Evolutionary conservation across 2,797 vertebrate genomes (phyloP).

Genomic region (Gallinago solitaria): DNA sequence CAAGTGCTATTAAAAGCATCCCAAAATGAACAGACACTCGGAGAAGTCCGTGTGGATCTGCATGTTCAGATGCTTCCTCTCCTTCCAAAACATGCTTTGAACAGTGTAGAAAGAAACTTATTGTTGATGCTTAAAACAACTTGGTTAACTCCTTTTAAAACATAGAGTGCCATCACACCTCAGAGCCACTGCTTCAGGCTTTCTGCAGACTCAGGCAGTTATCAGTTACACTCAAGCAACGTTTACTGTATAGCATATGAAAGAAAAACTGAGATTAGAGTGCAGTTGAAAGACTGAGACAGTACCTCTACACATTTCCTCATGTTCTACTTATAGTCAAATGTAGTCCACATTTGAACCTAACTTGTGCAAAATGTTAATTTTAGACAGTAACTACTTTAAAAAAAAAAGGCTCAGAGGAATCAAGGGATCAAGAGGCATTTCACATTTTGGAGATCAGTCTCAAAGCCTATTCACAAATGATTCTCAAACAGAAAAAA

Average conservation of each 20-base stretch:
- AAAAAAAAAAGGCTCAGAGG: neutral
- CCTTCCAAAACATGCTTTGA: conserved; percentile 45
- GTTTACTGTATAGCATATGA: neutral
- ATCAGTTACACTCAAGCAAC: neutral
- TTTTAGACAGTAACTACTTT: neutral
- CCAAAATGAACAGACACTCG: neutral
- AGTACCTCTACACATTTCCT: neutral
- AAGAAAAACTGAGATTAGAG: neutral
- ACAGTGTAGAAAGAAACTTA: neutral
- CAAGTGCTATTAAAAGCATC: conserved; percentile 40
- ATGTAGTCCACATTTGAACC: neutral
- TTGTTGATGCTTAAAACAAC: neutral
- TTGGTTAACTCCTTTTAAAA: neutral
- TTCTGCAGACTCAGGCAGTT: neutral
- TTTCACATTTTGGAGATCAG: conserved; percentile 24
- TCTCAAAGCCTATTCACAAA: conserved; percentile 21
- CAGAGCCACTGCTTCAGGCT: neutral
- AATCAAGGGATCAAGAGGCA: conserved; percentile 14
- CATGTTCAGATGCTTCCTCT: neutral
- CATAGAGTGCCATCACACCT: neutral
- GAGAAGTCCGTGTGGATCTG: neutral
- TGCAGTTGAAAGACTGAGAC: neutral
- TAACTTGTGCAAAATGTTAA: neutral
- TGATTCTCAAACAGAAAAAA: conserved; percentile 8
- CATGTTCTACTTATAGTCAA: neutral